Base-by-base conservation (phyloP, 2,888 invertebrate genomes). In the Cheilosia vernalis region DNA sequence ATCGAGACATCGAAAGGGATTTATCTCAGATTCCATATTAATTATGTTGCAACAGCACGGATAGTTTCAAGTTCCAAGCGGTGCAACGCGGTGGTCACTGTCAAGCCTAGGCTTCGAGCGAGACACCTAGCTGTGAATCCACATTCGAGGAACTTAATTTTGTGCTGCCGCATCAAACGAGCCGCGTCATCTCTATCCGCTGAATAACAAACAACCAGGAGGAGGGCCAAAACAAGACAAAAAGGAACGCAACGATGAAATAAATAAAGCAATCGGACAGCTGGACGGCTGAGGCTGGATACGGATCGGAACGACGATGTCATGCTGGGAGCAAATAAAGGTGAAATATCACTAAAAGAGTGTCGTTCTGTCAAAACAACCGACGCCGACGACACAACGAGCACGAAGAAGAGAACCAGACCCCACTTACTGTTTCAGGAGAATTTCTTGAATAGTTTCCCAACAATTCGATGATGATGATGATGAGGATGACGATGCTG, bases 351-450 rank as follows among this genome's bases (percentile, higher is more conserved):
- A 85, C 84, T 69, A 72, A 76, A 76, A 85, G 80, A 85, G 84
- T 85, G 85, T 85, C 81, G 85, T 77, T 85, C 81, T 85, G 85
- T 85, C 85, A 85, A 85, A 85, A 85, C 85, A 85, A 77, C 61
- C 85, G 81, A 81, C 76, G 81, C 81, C 79, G 84, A 44, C 81
- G 67, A 55, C 30, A 27, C 81, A 61, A 55, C 30, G 27, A 40
- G 61, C 30, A 33, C 64, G 21, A 30, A 2, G n/a, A 3, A 10
- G 10, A 40, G 40, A 49, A 4, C 37, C 40, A 61, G 85, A 81
- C 85, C 81, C 76, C 85, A 85, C 85, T 84, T 66, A 80, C 74
- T 70, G 84, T 74, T 85, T 81, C 85, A 42, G 56, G 42, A 72
- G 85, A 85, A 85, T 85, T 85, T 81, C 77, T 85, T 77, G 85